phyloP scores from a whole-genome alignment of 1,140 invertebrate species.

The Pinna nobilis region DNA sequence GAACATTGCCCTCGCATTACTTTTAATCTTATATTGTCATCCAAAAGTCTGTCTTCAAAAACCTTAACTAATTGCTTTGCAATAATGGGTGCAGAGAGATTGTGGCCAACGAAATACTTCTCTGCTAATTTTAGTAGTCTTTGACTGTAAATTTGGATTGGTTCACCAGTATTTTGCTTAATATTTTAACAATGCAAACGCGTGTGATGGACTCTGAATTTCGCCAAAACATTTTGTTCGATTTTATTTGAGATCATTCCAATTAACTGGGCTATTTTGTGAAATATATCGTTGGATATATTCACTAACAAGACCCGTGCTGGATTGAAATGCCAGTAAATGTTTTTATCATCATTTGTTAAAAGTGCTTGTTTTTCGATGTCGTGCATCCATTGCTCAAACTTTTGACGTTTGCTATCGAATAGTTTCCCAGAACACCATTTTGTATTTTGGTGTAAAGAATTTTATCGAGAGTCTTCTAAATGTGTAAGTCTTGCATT shows the following conservation, averaged over 20 bases:
- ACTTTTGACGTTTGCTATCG: conserved; percentile 10
- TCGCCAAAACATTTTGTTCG: conserved; percentile 5
- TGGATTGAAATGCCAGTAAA: not conserved
- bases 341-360: not conserved
- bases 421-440: too few relatives aligned
- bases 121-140: not conserved
- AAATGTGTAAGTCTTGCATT: too few relatives aligned
- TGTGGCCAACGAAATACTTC: not conserved
- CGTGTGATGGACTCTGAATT: conserved; percentile 6
- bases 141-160: not conserved
- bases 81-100: not conserved
- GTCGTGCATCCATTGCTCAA: conserved; percentile 20
- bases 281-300: conserved; percentile 8
- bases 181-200: not conserved
- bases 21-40: conserved; percentile 34
- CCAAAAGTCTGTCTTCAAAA: conserved; percentile 23
- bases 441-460: too few relatives aligned
- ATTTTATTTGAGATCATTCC: not conserved
- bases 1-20: conserved; percentile 25
- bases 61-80: conserved; percentile 20
- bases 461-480: too few relatives aligned
- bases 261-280: not conserved
- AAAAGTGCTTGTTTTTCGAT: conserved; percentile 29
- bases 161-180: not conserved
- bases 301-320: conserved; percentile 1